phyloP scores from a whole-genome alignment of 2,797 vertebrate species.

The Platalea minor region DNA sequence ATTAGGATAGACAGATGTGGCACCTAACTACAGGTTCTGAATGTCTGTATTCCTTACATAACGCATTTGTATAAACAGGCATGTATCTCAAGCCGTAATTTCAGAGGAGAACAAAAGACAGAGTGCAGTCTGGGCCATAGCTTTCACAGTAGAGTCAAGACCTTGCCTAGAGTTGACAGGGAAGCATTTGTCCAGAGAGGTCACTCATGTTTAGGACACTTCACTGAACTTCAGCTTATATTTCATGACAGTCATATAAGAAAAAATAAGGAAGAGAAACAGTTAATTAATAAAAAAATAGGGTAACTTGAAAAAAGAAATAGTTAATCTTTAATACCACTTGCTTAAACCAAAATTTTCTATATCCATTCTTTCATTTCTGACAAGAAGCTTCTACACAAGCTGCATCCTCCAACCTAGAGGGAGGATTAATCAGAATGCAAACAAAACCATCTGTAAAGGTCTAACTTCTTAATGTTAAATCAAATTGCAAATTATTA shows the following conservation, averaged over 20 bases:
- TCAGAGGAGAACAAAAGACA: not conserved
- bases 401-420: not conserved
- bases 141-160: not conserved
- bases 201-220: not conserved
- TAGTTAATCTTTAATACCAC: not conserved
- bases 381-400: not conserved
- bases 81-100: not conserved
- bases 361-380: not conserved
- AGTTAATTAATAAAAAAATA: not conserved
- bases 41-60: not conserved
- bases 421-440: not conserved
- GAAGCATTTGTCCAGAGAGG: not conserved
- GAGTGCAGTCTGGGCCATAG: not conserved
- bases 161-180: not conserved
- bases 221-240: not conserved
- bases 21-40: not conserved
- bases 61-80: not conserved
- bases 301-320: not conserved
- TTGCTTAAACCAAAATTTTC: not conserved
- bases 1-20: not conserved
- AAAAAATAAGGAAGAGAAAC: not conserved
- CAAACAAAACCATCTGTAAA: conserved; percentile 27
- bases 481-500: conserved; percentile 29
- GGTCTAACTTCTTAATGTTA: conserved; percentile 27
- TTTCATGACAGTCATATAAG: not conserved